Percentiles rank a stretch among this genome's conserved stretches.
Evolutionary conservation across 1,140 invertebrate species (phyloP).

Genomic region (Choristoneura fumiferana): DNA sequence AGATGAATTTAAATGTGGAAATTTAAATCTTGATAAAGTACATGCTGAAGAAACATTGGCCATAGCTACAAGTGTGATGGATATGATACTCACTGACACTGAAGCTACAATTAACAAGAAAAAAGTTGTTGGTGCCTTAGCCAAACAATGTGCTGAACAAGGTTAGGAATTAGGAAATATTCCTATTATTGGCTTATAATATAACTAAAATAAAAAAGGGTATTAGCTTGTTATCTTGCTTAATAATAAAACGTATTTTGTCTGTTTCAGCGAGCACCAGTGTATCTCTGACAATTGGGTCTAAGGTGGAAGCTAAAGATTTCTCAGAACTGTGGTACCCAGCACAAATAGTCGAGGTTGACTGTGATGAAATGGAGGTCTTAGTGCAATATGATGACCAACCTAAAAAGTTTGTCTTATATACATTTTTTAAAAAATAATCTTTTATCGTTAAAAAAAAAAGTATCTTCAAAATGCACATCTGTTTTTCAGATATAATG

Average conservation of each 20-base stretch:
- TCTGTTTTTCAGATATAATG: conserved; percentile 80
- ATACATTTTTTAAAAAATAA: conserved; percentile 16
- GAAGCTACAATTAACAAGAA: conserved; percentile 41
- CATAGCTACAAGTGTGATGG: conserved; percentile 44
- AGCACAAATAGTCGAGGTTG: conserved; percentile 91
- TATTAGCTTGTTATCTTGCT: no score
- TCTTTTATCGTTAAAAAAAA: conserved; percentile 1
- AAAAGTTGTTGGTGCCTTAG: conserved; percentile 29
- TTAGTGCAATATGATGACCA: conserved; percentile 93
- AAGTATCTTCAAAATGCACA: not conserved
- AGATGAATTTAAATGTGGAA: conserved; percentile 19
- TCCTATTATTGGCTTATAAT: not conserved
- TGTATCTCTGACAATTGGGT: conserved; percentile 74
- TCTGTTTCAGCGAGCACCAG: conserved; percentile 38
- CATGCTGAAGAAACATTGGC: conserved; percentile 25
- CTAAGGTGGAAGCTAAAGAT: conserved; percentile 85
- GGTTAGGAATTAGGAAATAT: not conserved
- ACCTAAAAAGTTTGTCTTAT: conserved; percentile 81
- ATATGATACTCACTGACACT: conserved; percentile 52
- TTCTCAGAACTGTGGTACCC: conserved; percentile 87
- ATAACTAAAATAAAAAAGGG: no score
- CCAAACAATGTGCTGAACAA: conserved; percentile 29
- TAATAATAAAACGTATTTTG: no score
- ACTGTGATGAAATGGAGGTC: conserved; percentile 91
- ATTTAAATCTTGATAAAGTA: not conserved